Percentiles rank a stretch among this genome's conserved stretches.
Evolutionary conservation across 2,113 vertebrate genomes (phyloP).

Genomic region (Tachysurus fulvidraco): DNA sequence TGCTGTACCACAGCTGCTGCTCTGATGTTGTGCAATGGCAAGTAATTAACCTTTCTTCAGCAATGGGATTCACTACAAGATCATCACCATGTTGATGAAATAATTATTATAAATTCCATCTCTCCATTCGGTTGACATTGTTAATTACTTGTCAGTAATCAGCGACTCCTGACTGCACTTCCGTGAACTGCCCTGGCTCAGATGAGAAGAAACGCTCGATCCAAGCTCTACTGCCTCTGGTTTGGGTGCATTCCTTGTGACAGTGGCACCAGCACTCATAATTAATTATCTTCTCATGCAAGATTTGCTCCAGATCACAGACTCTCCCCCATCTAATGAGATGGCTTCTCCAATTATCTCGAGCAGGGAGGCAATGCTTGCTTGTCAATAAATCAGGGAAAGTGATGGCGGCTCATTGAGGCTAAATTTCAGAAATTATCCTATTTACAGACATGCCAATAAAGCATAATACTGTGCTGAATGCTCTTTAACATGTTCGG

Average conservation of each 20-base stretch:
- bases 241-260: conserved; percentile 60
- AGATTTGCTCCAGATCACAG: conserved; percentile 64
- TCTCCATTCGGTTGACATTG: conserved; percentile 79
- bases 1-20: conserved; percentile 72
- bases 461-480: conserved; percentile 53
- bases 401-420: conserved; percentile 63
- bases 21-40: conserved; percentile 75
- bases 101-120: conserved; percentile 87
- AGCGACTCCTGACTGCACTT: conserved; percentile 83
- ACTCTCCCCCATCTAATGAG: conserved; percentile 68
- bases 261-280: conserved; percentile 63
- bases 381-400: conserved; percentile 72
- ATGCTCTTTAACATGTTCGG: conserved; percentile 51
- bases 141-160: conserved; percentile 90
- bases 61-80: conserved; percentile 79
- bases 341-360: conserved; percentile 71
- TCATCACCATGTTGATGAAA: conserved; percentile 79
- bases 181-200: conserved; percentile 71
- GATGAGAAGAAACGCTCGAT: conserved; percentile 61
- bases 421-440: conserved; percentile 74
- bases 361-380: conserved; percentile 59
- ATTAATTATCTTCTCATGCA: conserved; percentile 70
- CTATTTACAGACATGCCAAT: conserved; percentile 66
- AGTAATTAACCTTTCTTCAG: conserved; percentile 87
- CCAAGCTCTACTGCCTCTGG: conserved; percentile 45